Evolutionary conservation across 1,140 invertebrate species (phyloP).

Genomic region (Lepidostoma basale): DNA sequence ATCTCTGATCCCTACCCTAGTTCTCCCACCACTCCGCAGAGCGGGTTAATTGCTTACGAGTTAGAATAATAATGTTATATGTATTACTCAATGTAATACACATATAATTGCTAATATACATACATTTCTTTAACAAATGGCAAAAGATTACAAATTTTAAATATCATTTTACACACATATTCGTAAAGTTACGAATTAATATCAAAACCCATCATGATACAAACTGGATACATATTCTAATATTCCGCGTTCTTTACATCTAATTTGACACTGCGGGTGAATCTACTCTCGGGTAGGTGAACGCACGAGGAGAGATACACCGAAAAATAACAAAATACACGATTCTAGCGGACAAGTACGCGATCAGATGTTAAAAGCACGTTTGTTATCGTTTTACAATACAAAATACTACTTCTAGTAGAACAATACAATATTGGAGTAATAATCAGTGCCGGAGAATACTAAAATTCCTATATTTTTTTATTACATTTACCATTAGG

Average conservation of each 20-base stretch:
- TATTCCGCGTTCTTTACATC: not conserved
- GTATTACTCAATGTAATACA: slow-evolving; percentile 6
- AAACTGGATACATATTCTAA: too few species aligned
- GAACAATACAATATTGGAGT: too few species aligned
- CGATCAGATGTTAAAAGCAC: too few species aligned
- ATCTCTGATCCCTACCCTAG: too few species aligned
- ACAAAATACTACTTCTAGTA: too few species aligned
- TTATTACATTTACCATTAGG: not conserved
- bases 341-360: too few species aligned
- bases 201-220: not conserved
- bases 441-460: not conserved
- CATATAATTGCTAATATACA: not conserved
- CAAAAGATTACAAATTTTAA: slow-evolving; percentile 1
- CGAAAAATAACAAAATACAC: too few species aligned
- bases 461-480: not conserved
- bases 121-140: slow-evolving; percentile 8
- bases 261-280: slow-evolving; percentile 17
- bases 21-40: too few species aligned
- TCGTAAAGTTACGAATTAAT: not conserved
- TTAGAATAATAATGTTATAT: slow-evolving; percentile 2
- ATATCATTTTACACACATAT: not conserved
- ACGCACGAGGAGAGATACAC: too few species aligned
- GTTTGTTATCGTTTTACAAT: too few species aligned
- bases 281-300: too few species aligned
- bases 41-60: not conserved